phyloP scores from a whole-genome alignment of 1,140 invertebrate species.

The Dolichoris vasculosae region DNA sequence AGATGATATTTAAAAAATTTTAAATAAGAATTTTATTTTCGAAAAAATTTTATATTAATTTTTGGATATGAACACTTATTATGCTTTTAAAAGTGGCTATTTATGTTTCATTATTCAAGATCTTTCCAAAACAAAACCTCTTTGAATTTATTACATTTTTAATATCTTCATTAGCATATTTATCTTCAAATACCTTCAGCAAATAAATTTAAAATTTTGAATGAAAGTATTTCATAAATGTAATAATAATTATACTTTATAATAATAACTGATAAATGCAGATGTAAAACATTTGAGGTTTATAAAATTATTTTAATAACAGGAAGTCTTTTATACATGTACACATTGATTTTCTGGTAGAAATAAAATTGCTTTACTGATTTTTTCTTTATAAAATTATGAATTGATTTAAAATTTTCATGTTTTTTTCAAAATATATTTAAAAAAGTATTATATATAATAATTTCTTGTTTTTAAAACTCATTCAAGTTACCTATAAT shows the following conservation, averaged over 20 bases:
- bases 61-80: neutral
- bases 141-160: neutral
- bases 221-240: neutral
- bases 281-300: neutral
- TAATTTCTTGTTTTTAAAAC: too few relatives aligned
- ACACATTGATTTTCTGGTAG: neutral
- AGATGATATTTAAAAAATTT: neutral
- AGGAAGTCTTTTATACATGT: neutral
- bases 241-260: neutral
- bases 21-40: neutral
- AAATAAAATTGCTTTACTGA: neutral
- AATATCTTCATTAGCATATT: neutral
- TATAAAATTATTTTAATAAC: constrained; percentile 4
- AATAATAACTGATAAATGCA: neutral
- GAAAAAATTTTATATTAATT: neutral
- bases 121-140: neutral
- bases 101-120: neutral
- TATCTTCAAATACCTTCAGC: neutral
- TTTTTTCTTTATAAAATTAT: neutral
- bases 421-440: neutral
- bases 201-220: neutral
- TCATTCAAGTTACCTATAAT: too few relatives aligned
- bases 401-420: neutral
- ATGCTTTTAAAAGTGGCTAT: neutral
- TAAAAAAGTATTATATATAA: too few relatives aligned